Evolutionary conservation across 2,888 invertebrate species (phyloP).

Genomic region (Protophormia terraenovae): DNA sequence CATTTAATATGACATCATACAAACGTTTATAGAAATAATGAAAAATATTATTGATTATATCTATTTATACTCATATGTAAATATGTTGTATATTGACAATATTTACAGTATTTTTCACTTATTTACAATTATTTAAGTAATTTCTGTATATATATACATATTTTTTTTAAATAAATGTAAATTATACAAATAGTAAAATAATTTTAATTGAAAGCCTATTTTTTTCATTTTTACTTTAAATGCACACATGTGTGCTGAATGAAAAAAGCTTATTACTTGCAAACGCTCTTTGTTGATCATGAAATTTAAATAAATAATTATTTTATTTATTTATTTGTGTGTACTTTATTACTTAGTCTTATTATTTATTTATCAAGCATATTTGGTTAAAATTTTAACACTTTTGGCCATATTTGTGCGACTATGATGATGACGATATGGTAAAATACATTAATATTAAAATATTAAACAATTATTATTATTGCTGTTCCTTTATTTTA

Average conservation of each 20-base stretch:
- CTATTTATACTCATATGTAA: not conserved
- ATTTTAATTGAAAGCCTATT: constrained; percentile 30
- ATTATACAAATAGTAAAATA: constrained; percentile 22
- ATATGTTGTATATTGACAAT: constrained; percentile 23
- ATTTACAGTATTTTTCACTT: constrained; percentile 3
- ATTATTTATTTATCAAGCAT: constrained; percentile 20
- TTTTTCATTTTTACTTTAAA: constrained; percentile 30
- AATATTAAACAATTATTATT: not conserved
- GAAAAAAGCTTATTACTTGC: no score
- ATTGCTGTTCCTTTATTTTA: not conserved
- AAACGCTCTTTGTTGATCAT: not conserved
- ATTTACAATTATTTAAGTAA: constrained; percentile 1
- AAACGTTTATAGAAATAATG: constrained; percentile 20
- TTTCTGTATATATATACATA: not conserved
- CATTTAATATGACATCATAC: constrained; percentile 56
- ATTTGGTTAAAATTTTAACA: constrained; percentile 46
- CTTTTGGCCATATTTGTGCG: constrained; percentile 21
- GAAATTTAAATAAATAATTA: constrained; percentile 13
- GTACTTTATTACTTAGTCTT: not conserved
- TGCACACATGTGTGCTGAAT: not conserved
- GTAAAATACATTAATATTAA: not conserved
- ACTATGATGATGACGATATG: constrained; percentile 2
- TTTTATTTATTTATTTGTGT: not conserved
- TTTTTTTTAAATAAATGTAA: not conserved
- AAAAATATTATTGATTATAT: constrained; percentile 23